Evolutionary conservation across 2,113 vertebrate genomes (phyloP).

Genomic region (Hepsetus odoe): DNA sequence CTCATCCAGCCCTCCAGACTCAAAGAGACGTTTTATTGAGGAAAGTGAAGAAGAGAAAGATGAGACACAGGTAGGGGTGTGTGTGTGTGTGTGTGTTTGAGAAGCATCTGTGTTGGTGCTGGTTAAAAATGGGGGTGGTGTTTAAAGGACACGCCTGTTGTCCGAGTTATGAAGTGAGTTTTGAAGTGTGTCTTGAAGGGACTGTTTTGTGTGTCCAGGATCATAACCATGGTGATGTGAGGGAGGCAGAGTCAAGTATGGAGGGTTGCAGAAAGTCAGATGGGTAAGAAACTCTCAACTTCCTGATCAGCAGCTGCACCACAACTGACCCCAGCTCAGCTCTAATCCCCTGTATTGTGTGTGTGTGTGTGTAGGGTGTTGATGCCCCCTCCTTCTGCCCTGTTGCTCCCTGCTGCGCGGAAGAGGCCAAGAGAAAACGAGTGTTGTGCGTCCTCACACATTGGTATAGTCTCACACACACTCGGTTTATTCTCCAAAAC

Average conservation of each 20-base stretch:
- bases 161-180: no score
- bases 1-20: slow-evolving; percentile 51
- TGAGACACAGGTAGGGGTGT: background rate
- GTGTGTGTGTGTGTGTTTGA: no score
- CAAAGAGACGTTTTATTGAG: slow-evolving; percentile 66
- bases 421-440: slow-evolving; percentile 66
- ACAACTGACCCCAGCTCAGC: no score
- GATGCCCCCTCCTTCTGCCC: slow-evolving; percentile 73
- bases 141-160: no score
- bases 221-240: background rate
- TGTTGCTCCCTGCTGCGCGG: slow-evolving; percentile 50
- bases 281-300: background rate
- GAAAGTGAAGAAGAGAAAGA: slow-evolving; percentile 36
- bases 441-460: slow-evolving; percentile 6
- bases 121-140: no score
- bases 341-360: no score
- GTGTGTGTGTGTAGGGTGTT: slow-evolving; percentile 61
- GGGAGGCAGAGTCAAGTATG: background rate
- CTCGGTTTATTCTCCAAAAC: background rate
- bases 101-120: no score
- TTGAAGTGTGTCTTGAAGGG: no score
- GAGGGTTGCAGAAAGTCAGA: background rate
- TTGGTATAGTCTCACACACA: slow-evolving; percentile 14
- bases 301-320: no score
- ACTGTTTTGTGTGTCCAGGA: background rate